Conservation (phyloP, 2,888 invertebrate species). For the Acrobasis suavella region DNA sequence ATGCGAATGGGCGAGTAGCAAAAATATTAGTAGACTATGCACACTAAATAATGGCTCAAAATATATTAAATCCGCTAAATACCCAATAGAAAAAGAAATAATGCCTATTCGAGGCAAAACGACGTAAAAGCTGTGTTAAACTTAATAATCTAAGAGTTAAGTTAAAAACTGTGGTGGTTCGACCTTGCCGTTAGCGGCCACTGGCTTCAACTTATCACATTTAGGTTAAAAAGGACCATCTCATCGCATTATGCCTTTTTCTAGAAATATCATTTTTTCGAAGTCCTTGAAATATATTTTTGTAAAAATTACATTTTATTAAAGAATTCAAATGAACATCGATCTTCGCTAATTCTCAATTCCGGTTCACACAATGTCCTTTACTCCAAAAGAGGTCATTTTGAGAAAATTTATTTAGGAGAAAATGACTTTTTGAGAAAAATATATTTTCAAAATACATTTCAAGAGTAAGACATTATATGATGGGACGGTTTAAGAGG, state of each 20-base stretch:
- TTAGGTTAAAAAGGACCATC: conserved; percentile 42
- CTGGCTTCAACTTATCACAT: conserved; percentile 64
- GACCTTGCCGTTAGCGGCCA: conserved; percentile 39
- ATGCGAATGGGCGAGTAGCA: conserved; percentile 70
- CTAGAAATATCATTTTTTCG: too few species aligned
- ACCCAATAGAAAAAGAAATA: conserved; percentile 68
- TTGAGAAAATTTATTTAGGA: too few species aligned
- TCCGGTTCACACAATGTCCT: too few species aligned
- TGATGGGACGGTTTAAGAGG: conserved; percentile 38
- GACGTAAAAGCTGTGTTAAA: conserved; percentile 70
- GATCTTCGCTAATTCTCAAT: too few species aligned
- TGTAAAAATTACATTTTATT: too few species aligned
- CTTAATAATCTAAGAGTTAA: conserved; percentile 69
- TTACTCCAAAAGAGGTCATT: too few species aligned
- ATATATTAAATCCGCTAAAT: conserved; percentile 76
- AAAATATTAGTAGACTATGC: conserved; percentile 79
- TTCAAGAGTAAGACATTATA: too few species aligned
- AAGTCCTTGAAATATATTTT: too few species aligned
- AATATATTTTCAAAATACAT: too few species aligned
- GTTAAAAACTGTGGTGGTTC: conserved; percentile 61
- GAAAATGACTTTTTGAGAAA: too few species aligned
- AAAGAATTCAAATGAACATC: too few species aligned
- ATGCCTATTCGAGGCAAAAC: conserved; percentile 60
- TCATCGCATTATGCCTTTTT: too few species aligned
- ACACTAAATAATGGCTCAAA: conserved; percentile 75